These are phyloP conservation scores for Tiliacea citrago DNA, from an alignment of 2,888 invertebrate genomes.

Conservation along the genomic window DNA sequence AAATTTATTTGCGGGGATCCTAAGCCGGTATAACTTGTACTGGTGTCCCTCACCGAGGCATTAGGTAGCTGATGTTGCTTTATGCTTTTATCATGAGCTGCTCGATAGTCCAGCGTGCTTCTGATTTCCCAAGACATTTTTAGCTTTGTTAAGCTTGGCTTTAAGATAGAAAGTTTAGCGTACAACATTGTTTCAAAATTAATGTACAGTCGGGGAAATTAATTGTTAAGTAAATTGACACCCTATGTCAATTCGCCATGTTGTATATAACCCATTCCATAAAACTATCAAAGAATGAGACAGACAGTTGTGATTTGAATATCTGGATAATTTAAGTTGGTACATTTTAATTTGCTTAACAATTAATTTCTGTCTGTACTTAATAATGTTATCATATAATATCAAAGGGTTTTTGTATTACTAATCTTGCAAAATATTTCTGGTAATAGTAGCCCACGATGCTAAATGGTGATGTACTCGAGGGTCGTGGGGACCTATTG, in stretches of 20 bases:
- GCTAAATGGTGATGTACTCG: too few species aligned
- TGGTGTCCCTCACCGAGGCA: constrained; percentile 75
- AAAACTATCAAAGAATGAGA: too few species aligned
- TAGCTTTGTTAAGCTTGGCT: constrained; percentile 35
- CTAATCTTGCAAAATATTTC: too few species aligned
- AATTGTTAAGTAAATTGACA: neutral
- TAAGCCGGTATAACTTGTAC: constrained; percentile 82
- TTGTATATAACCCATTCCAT: neutral
- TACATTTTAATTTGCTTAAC: too few species aligned
- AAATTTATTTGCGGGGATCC: constrained; percentile 86
- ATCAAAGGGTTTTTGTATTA: too few species aligned
- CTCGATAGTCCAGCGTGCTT: constrained; percentile 54
- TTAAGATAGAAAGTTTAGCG: constrained; percentile 10
- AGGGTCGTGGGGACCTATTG: too few species aligned
- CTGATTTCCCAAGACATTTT: constrained; percentile 62
- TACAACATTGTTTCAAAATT: neutral
- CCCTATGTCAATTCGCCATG: neutral
- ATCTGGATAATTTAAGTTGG: too few species aligned
- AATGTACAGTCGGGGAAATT: neutral
- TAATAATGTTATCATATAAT: too few species aligned
- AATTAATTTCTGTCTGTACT: too few species aligned
- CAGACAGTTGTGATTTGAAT: too few species aligned
- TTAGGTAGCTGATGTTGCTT: constrained; percentile 58
- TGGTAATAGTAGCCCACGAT: too few species aligned
- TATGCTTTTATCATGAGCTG: constrained; percentile 61